Evolutionary conservation across 2,888 invertebrate species (phyloP).

Genomic region (Folsomia manolachei): DNA sequence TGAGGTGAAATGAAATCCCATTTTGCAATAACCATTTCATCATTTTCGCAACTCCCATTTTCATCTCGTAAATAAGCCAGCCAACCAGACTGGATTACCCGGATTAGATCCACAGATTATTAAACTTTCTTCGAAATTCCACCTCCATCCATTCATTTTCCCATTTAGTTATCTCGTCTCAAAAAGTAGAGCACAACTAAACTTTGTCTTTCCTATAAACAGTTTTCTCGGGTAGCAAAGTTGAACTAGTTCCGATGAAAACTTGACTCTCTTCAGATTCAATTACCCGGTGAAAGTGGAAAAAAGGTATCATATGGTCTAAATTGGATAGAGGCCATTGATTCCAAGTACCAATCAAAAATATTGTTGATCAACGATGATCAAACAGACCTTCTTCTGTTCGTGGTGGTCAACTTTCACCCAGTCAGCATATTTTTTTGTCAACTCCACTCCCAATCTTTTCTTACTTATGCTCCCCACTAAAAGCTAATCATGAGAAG

Average conservation of each 20-base stretch:
- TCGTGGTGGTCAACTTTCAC: conserved; percentile 9
- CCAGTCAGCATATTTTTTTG: conserved; percentile 13
- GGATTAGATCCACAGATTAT: conserved; percentile 1
- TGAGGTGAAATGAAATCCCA: not conserved
- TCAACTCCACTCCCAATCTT: too few relatives aligned
- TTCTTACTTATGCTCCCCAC: too few relatives aligned
- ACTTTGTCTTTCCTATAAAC: not conserved
- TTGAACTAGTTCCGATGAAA: not conserved
- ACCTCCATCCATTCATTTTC: conserved; percentile 10
- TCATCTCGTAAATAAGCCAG: conserved; percentile 4
- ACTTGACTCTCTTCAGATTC: not conserved
- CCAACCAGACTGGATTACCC: not conserved
- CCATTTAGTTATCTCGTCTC: conserved; percentile 8
- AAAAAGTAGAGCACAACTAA: not conserved
- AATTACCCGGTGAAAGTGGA: not conserved
- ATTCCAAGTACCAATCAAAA: not conserved
- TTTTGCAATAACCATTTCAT: conserved; percentile 2
- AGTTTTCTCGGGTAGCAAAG: not conserved
- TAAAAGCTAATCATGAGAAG: conserved; percentile 5
- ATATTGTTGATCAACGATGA: not conserved
- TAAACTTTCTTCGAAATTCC: conserved; percentile 13
- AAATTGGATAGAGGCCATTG: not conserved
- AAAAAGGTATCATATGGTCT: not conserved
- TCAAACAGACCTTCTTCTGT: not conserved
- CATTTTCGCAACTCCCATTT: not conserved